Evolutionary conservation across 2,888 invertebrate genomes (phyloP), one percentile per base, ranked within the genome.

Genomic region (Hipparchia semele): DNA sequence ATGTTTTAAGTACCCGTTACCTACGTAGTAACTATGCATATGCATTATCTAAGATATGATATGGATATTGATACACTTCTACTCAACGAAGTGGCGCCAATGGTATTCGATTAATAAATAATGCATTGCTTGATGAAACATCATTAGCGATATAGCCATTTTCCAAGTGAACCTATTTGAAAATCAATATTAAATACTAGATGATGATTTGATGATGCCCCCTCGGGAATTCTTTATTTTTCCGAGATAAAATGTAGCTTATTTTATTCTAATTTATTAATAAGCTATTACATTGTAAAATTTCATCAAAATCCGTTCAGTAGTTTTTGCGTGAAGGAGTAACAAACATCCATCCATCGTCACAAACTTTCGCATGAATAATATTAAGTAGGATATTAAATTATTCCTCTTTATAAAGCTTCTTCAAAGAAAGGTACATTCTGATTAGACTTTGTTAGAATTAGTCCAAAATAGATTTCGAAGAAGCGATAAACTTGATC

Each of bases 101-200:
- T 73, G 72, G 69, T 68, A 71, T 74, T 77, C 71, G 71, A 76
- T 77, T 74, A 74, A 75, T 76, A 79, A 74, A 74, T 75, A 79
- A 75, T 76, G 76, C 74, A 77, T 75, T 66, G 65, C 64, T 75
- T 75, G 71, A 78, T 76, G 73, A 74, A 73, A 69, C 72, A 68
- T 62, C 73, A 73, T 76, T 73, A 72, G 72, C 65, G 66, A 61
- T 56, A 71, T 56, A 68, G 68, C 53, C 33, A 62, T 68, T 39
- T 39, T 39, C 5, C 2, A 39, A 39, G 39, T 39, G 39, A 39
- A 39, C 5, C 5, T 39, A 5, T 39, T 39, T 39, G 2, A 39
- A 5, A 39, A 39, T 39, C 39, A 39, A 39, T 23, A 23, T 23
- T 23, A 23, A 23, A 23, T 23, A 23, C 23, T 23, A 23, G 23